Conservation (phyloP, 2,113 vertebrate species). For the Terrapene triunguis region DNA sequence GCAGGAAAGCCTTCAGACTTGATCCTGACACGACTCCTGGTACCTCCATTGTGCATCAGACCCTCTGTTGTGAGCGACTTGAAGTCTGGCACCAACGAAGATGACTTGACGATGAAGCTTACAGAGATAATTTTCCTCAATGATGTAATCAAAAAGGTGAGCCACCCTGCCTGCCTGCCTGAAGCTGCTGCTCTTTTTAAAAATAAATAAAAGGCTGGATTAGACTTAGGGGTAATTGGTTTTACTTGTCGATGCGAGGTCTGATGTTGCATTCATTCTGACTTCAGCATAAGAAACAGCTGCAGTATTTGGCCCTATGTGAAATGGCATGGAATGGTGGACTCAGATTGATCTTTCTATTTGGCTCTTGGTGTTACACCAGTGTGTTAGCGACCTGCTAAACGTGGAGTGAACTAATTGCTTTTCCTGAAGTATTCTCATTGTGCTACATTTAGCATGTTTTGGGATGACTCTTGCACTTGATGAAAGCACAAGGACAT, state of each 20-base stretch:
- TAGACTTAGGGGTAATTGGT: not conserved
- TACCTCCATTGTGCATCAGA: constrained; percentile 95
- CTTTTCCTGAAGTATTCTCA: not conserved
- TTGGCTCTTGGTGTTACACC: not conserved
- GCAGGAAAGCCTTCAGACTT: constrained; percentile 94
- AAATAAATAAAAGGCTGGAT: not conserved
- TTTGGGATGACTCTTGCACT: not conserved
- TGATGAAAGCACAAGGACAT: not conserved
- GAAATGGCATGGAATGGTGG: not conserved
- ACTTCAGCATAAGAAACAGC: not conserved
- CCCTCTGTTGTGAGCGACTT: constrained; percentile 97
- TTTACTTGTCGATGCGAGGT: not conserved
- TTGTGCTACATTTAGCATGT: not conserved
- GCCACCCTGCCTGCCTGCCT: accelerated
- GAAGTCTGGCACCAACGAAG: constrained; percentile 98
- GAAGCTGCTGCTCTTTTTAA: not conserved
- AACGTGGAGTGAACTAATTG: not conserved
- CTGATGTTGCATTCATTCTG: not conserved
- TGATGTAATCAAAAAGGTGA: constrained; percentile 98
- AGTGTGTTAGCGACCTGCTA: accelerated
- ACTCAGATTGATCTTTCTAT: not conserved
- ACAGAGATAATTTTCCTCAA: constrained; percentile 99
- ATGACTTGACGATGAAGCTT: constrained; percentile 98
- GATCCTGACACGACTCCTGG: constrained; percentile 93
- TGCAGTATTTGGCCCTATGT: not conserved